A percentile compares a stretch with the other conserved stretches of the same genome.
phyloP scores from a whole-genome alignment of 1,140 invertebrate species.

The Physella acuta region DNA sequence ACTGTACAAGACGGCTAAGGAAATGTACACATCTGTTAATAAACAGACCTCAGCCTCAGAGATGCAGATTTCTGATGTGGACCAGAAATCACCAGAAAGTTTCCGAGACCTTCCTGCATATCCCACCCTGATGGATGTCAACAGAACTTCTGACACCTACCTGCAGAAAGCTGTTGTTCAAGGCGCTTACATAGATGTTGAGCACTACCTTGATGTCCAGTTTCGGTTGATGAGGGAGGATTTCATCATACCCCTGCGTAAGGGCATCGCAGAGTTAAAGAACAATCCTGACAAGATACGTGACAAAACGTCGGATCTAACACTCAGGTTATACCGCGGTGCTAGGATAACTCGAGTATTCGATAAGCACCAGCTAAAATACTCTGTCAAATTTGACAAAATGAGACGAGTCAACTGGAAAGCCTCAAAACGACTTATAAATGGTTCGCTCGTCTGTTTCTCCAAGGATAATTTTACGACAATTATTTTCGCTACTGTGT shows the following conservation, averaged over 20 bases:
- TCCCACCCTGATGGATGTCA: constrained; percentile 46
- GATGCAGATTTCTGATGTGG: too few species aligned
- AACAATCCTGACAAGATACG: neutral
- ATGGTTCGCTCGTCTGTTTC: constrained; percentile 73
- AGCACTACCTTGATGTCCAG: constrained; percentile 78
- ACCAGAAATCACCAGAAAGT: constrained; percentile 43
- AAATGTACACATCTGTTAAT: too few species aligned
- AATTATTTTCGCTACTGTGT: constrained; percentile 65
- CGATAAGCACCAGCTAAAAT: constrained; percentile 33
- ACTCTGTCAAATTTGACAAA: constrained; percentile 47
- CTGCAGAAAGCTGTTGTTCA: constrained; percentile 13
- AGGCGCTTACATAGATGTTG: constrained; percentile 51
- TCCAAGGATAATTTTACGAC: constrained; percentile 73
- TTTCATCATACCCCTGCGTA: constrained; percentile 56
- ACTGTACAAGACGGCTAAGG: too few species aligned
- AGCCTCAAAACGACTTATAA: constrained; percentile 68
- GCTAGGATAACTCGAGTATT: constrained; percentile 39
- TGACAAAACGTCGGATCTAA: constrained; percentile 28
- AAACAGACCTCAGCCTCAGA: too few species aligned
- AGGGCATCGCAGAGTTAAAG: constrained; percentile 52
- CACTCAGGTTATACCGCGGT: constrained; percentile 37
- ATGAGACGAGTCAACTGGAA: constrained; percentile 51
- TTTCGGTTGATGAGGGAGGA: constrained; percentile 77
- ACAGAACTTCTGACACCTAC: constrained; percentile 52
- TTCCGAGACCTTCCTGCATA: constrained; percentile 48